A percentile compares a stretch with the other conserved stretches of the same genome.
Evolutionary conservation across 1,140 invertebrate species (phyloP).

Genomic region (Drosophila littoralis): DNA sequence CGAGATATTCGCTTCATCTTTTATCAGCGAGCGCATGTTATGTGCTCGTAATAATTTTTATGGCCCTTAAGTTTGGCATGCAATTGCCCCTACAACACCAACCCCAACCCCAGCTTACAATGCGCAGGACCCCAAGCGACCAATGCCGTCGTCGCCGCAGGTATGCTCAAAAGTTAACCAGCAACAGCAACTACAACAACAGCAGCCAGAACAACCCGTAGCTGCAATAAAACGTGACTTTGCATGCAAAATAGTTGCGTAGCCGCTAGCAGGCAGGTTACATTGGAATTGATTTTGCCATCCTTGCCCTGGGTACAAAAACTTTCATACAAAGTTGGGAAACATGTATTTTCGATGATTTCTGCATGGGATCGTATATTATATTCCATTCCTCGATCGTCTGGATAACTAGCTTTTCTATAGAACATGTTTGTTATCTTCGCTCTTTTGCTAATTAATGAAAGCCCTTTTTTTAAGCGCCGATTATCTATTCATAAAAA

Average conservation of each 20-base stretch:
- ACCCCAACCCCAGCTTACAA: constrained; percentile 9
- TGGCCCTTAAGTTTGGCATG: constrained; percentile 73
- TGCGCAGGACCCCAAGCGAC: constrained; percentile 21
- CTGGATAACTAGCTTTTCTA: no score
- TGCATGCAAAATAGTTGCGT: constrained; percentile 81
- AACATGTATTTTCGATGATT: constrained; percentile 4
- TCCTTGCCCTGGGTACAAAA: constrained; percentile 22
- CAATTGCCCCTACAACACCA: constrained; percentile 20
- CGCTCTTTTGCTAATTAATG: no score
- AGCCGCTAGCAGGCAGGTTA: constrained; percentile 59
- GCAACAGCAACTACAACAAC: constrained; percentile 30
- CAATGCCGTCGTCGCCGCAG: constrained; percentile 50
- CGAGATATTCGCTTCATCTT: constrained; percentile 25
- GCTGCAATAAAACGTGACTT: constrained; percentile 79
- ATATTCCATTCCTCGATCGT: no score
- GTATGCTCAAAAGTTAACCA: constrained; percentile 76
- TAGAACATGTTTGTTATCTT: no score
- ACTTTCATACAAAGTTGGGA: constrained; percentile 29
- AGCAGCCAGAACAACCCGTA: constrained; percentile 58
- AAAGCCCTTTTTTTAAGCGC: no score
- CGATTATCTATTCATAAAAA: no score
- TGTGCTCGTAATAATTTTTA: constrained; percentile 78
- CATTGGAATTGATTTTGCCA: constrained; percentile 73
- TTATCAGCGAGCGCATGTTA: constrained; percentile 53
- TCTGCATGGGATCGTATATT: no score